Evolutionary conservation across 2,113 vertebrate genomes (phyloP).

Genomic region (Tonatia bakeri): DNA sequence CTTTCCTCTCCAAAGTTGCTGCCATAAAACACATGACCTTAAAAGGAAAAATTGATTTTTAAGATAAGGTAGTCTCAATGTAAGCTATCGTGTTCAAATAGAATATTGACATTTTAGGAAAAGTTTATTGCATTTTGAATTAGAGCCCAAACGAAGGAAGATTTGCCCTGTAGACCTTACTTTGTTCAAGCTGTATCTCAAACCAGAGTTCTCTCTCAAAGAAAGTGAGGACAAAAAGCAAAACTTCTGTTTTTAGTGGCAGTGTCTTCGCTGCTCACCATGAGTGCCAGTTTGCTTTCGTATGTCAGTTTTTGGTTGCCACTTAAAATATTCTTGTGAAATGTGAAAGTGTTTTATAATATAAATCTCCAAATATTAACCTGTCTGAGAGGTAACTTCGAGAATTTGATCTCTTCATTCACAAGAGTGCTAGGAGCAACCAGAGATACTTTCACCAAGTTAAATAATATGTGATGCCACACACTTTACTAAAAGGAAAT

Average conservation of each 20-base stretch:
- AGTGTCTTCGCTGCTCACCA: not conserved
- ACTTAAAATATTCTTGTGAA: not conserved
- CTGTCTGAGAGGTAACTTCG: not conserved
- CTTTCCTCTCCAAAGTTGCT: conserved; percentile 59
- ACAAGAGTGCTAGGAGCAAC: not conserved
- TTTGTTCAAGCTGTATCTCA: not conserved
- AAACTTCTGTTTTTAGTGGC: not conserved
- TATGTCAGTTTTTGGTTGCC: not conserved
- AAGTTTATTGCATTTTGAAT: not conserved
- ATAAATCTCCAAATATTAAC: conserved; percentile 7
- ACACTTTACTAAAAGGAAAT: not conserved
- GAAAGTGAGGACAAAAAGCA: not conserved
- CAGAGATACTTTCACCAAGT: not conserved
- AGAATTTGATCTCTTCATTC: not conserved
- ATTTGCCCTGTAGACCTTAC: not conserved
- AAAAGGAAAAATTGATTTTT: not conserved
- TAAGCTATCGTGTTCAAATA: not conserved
- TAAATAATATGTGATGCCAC: not conserved
- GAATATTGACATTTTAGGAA: not conserved
- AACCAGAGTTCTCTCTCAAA: conserved; percentile 25
- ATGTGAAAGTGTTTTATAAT: not conserved
- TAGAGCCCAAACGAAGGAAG: not conserved
- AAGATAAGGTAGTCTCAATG: not conserved
- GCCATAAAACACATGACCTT: conserved; percentile 14
- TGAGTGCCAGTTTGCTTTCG: not conserved